These are phyloP conservation scores for Dryobota labecula DNA, from an alignment of 2,888 invertebrate species.

Conservation along the genomic window DNA sequence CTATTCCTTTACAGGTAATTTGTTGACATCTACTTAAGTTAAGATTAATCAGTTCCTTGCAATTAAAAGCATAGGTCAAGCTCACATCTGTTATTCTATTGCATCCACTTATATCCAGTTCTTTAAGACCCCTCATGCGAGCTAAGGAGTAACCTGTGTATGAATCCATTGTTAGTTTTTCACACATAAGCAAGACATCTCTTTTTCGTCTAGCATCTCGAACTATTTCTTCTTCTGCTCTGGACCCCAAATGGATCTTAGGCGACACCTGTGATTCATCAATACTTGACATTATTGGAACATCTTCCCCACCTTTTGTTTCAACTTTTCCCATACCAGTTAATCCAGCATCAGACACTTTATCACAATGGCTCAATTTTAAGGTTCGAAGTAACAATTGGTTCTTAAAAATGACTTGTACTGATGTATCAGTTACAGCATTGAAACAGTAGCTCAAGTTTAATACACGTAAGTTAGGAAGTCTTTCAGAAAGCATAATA, in stretches of 20 bases:
- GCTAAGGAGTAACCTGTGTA: conserved; percentile 89
- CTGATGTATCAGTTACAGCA: conserved; percentile 92
- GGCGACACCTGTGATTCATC: conserved; percentile 73
- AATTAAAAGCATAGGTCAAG: conserved; percentile 92
- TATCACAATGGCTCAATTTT: conserved; percentile 92
- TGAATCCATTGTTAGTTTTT: conserved; percentile 84
- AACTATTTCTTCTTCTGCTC: conserved; percentile 93
- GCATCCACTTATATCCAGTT: conserved; percentile 92
- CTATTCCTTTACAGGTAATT: conserved; percentile 92
- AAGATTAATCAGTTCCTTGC: conserved; percentile 91
- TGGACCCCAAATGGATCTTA: conserved; percentile 91
- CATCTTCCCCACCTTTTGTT: conserved; percentile 75
- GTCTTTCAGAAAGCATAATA: conserved; percentile 90
- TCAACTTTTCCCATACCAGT: conserved; percentile 92
- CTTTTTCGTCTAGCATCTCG: conserved; percentile 92
- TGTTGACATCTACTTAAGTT: conserved; percentile 93
- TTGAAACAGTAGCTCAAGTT: conserved; percentile 93
- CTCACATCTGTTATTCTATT: conserved; percentile 93
- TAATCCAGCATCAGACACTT: conserved; percentile 93
- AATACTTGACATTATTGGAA: conserved; percentile 79
- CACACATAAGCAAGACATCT: conserved; percentile 91
- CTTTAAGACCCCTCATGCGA: conserved; percentile 88
- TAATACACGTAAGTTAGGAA: conserved; percentile 90
- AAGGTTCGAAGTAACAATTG: conserved; percentile 91
- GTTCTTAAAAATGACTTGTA: conserved; percentile 92